phyloP scores from a whole-genome alignment of 1,140 invertebrate genomes.

The Chironomus striatipennis region DNA sequence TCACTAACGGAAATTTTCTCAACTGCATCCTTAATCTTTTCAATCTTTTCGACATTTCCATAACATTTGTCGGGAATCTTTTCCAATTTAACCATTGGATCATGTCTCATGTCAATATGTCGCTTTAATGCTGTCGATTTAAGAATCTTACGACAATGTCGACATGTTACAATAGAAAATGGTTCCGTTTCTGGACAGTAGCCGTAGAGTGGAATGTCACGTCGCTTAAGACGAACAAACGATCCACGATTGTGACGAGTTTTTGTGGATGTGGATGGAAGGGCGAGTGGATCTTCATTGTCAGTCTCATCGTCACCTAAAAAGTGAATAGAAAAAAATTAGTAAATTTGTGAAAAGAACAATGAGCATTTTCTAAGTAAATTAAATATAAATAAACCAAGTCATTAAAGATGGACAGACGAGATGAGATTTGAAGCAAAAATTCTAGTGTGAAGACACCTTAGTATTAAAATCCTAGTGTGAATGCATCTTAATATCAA shows the following conservation, averaged over 20 bases:
- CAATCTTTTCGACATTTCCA: neutral
- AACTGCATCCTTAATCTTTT: conserved; percentile 4
- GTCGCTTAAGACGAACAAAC: neutral
- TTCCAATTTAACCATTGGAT: neutral
- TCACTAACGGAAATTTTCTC: neutral
- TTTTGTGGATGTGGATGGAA: neutral
- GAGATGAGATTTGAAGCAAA: too few species aligned
- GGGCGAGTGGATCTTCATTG: neutral
- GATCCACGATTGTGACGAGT: neutral
- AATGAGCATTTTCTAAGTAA: too few species aligned
- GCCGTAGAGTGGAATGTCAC: neutral
- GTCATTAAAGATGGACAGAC: too few species aligned
- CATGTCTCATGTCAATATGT: neutral
- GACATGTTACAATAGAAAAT: neutral
- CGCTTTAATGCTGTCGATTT: neutral
- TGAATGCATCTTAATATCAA: too few species aligned
- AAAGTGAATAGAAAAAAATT: neutral
- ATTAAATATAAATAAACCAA: too few species aligned
- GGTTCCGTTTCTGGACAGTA: neutral
- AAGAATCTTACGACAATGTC: neutral
- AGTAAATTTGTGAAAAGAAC: too few species aligned
- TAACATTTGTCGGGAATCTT: neutral
- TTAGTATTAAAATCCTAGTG: too few species aligned
- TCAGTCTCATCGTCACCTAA: conserved; percentile 14
- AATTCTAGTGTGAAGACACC: too few species aligned